Conservation (phyloP, 23 tunicate species). For the Styela plicata region DNA sequence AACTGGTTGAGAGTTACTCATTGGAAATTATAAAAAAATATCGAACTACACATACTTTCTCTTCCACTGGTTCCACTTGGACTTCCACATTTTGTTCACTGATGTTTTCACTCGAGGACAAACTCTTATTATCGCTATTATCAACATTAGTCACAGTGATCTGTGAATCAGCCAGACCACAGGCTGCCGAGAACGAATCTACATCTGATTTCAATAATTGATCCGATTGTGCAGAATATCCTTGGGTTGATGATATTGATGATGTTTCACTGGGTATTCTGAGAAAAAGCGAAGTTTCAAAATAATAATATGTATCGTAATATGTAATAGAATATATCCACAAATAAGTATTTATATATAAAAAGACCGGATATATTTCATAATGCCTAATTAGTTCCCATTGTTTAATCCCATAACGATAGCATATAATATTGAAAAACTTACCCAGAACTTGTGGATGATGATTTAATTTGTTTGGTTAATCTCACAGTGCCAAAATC, state of each 20-base stretch:
- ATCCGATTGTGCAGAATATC: background rate
- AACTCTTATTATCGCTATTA: background rate
- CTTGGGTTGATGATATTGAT: background rate
- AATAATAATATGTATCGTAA: too few relatives aligned
- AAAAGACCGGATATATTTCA: too few relatives aligned
- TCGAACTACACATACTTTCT: background rate
- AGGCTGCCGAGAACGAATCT: background rate
- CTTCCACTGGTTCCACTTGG: background rate
- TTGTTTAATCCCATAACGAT: too few relatives aligned
- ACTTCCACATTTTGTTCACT: too few relatives aligned
- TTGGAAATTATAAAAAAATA: background rate
- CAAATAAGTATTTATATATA: too few relatives aligned
- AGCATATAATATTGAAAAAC: background rate
- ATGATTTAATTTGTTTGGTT: background rate
- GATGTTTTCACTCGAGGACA: background rate
- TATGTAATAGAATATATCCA: too few relatives aligned
- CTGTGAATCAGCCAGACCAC: conserved; percentile 34
- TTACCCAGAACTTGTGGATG: background rate
- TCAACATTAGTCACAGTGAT: conserved; percentile 28
- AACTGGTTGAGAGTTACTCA: background rate
- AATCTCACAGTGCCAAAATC: background rate
- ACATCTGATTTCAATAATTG: background rate
- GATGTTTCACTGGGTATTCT: conserved; percentile 15
- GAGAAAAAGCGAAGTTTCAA: too few relatives aligned
- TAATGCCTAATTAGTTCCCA: too few relatives aligned